Base-by-base conservation (phyloP, 1,140 invertebrate species). In the Drosophila persimilis region DNA sequence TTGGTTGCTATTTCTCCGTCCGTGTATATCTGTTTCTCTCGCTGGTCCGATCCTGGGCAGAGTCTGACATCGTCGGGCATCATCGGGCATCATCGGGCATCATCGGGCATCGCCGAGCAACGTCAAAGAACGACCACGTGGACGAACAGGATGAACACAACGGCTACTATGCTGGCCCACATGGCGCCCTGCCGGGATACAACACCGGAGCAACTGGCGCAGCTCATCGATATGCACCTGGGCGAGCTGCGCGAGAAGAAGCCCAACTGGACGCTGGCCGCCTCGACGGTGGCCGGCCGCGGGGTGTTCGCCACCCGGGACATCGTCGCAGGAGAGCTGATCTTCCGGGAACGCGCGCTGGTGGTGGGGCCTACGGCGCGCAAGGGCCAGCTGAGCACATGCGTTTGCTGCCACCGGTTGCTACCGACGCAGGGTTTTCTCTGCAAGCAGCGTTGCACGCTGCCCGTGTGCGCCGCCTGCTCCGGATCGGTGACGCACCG, bases 301-400 rank as follows among this genome's bases (percentile, higher is more conserved):
- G 95, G 95, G 5, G 71, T 96, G 1, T 93, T 96, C 52, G 95
- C 95, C 4, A 94, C 91, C 0, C 91, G 94, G 48, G 93, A 95
- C 69, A 94, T 96, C 9, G 77, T 91, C 24, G 77, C 92, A 13
- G 95, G 95, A 26, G 95, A 96, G 90, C 75, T 95, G 7, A 93
- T 96, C 45, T 95, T 95, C 78, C 91, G 93, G 2, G 95, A 96
- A 79, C 90, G 90, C 29, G 94, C 95, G 0, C 74, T 96, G 2
- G 92, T 96, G 11, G 80, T 93, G 20, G 95, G 95, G 0, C 95
- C 95, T 1, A 91, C 90, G 6, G 90, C 90, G 0, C 64, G 90
- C 26, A 91, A 91, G 59, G 90, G 89, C 0, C 75, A 85, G 62
- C 56, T 91, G 54, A 90, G 90, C 60, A 89, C 80, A 13, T 91